Evolutionary conservation across 2,113 vertebrate genomes (phyloP).

Genomic region (Tenrec ecaudatus): DNA sequence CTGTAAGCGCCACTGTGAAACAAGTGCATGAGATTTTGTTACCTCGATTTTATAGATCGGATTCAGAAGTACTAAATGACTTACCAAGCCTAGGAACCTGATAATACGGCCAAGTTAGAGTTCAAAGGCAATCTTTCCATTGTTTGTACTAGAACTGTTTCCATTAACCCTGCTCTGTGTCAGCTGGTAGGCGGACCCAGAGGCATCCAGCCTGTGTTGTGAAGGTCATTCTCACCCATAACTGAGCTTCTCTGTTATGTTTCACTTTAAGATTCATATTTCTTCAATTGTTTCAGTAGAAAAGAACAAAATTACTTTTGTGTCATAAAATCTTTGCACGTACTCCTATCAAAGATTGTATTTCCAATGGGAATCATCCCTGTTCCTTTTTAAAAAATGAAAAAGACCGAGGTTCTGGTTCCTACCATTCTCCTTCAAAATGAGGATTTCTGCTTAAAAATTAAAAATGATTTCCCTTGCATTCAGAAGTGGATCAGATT

Average conservation of each 20-base stretch:
- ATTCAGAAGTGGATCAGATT: not conserved
- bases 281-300: not conserved
- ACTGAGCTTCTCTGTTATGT: not conserved
- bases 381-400: not conserved
- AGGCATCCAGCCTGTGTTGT: not conserved
- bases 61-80: not conserved
- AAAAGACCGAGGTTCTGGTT: not conserved
- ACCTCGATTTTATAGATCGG: not conserved
- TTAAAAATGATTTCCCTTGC: not conserved
- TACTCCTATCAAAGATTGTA: not conserved
- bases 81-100: not conserved
- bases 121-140: not conserved
- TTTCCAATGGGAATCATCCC: not conserved
- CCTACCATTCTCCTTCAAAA: not conserved
- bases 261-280: constrained; percentile 9
- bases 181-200: not conserved
- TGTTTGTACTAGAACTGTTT: not conserved
- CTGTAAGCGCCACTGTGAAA: not conserved
- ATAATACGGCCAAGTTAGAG: not conserved
- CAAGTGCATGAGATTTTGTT: not conserved
- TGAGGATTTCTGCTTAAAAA: not conserved
- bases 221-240: not conserved
- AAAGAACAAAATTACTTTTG: not conserved
- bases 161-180: not conserved
- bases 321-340: not conserved